Evolutionary conservation across 2,888 invertebrate genomes (phyloP), one percentile per base, ranked within the genome.

Genomic region (Agriopis aurantiaria): DNA sequence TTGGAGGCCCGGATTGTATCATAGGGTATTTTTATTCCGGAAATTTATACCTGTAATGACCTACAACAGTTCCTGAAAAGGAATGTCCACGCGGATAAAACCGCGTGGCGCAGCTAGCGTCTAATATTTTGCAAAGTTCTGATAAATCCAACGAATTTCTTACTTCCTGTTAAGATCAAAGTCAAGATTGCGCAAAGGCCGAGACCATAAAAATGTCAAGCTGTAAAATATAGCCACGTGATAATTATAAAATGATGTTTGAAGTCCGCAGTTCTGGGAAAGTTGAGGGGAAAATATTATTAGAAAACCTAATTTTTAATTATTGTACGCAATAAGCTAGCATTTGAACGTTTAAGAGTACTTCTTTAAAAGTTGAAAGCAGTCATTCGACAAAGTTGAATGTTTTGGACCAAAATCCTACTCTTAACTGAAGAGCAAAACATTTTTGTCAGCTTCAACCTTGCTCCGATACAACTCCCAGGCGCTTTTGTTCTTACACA

Each of bases 401-500:
- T 46, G 46, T 12, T n/a, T 12, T 11, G 3, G 10, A 23, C 51
- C 11, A 23, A 52, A 52, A 52, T 8, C 69, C 61, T 65, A 56
- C 10, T 41, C 10, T 41, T 60, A 51, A 52, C 17, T 45, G 6
- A 49, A 45, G 45, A 65, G 69, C 65, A 69, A 56, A 17, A 8
- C 33, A 10, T 52, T n/a, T 58, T 40, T 23, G n/a, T 55, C 51
- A 11, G 3, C 56, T 5, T 1, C 12, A 7, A 3, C 2, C n/a
- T 65, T 49, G 60, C 61, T 65, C 45, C 8, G 17, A 45, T 46
- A 46, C 56, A 46, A 56, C 17, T 6, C 45, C 10, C 69, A 69
- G 69, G 69, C 69, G 60, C 61, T 65, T 61, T 69, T 69, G 55
- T 65, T 17, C 48, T 14, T 11, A 33, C n/a, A 17, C 14, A 23